These are phyloP conservation scores for Amaurobius ferox DNA, from an alignment of 2,888 invertebrate species.

Conservation along the genomic window DNA sequence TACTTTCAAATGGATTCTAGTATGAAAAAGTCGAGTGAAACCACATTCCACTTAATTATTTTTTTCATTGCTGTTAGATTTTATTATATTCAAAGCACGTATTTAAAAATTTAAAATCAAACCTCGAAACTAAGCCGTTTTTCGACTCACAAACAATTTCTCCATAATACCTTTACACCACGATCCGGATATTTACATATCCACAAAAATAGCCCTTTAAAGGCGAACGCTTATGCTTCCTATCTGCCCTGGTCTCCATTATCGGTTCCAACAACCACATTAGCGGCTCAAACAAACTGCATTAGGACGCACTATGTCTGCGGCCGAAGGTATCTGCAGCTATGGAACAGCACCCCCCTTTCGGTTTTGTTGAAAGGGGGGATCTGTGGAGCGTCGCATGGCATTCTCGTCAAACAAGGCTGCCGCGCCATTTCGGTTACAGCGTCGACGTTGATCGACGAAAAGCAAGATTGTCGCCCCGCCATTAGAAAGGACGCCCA, in stretches of 20 bases:
- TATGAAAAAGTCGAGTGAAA: too few species aligned
- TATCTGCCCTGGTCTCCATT: not conserved
- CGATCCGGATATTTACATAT: not conserved
- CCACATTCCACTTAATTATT: too few species aligned
- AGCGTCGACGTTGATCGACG: slow-evolving; percentile 27
- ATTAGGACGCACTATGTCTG: not conserved
- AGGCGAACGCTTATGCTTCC: too few species aligned
- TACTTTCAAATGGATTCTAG: too few species aligned
- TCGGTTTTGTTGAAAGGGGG: too few species aligned
- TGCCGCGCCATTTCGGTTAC: slow-evolving; percentile 30
- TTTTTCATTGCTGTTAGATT: too few species aligned
- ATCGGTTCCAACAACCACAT: not conserved
- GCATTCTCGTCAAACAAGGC: slow-evolving; percentile 28
- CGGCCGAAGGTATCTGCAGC: not conserved
- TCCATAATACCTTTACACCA: not conserved
- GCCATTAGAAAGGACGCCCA: slow-evolving; percentile 25
- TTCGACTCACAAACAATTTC: too few species aligned
- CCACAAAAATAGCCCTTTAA: not conserved
- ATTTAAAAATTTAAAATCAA: too few species aligned
- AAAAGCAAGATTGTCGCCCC: slow-evolving; percentile 44
- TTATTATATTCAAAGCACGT: too few species aligned
- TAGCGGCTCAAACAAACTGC: slow-evolving; percentile 1
- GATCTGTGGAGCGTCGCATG: not conserved
- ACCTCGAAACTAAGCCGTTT: too few species aligned
- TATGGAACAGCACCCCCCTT: not conserved